Conservation (phyloP, 2,888 invertebrate species). For the Volucella zonaria region DNA sequence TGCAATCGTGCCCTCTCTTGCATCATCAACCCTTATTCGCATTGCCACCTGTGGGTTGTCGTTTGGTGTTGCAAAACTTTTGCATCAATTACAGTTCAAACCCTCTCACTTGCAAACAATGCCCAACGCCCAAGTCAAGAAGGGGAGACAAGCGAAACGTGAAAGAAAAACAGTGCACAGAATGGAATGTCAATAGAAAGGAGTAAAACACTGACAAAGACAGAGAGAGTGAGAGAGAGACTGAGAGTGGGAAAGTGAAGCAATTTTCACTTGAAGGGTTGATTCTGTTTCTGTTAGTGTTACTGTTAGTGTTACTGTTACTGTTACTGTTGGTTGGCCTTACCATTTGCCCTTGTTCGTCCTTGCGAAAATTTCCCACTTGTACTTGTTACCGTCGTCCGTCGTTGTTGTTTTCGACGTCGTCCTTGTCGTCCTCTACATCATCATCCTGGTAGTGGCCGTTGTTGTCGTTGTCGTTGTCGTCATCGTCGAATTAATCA, state of each 20-base stretch:
- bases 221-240: conserved; percentile 18
- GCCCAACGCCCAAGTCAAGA: neutral
- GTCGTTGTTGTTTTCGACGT: too few species aligned
- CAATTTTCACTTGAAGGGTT: conserved; percentile 51
- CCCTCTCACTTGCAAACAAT: conserved; percentile 26
- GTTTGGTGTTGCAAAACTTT: conserved; percentile 52
- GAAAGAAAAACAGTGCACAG: neutral
- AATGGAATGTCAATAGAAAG: conserved; percentile 26
- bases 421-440: neutral
- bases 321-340: conserved; percentile 14
- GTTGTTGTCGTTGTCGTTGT: neutral
- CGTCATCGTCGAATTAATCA: conserved; percentile 65
- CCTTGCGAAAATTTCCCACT: conserved; percentile 60
- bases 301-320: neutral
- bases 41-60: conserved; percentile 62
- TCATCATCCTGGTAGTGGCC: neutral
- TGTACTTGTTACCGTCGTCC: neutral
- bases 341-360: conserved; percentile 63
- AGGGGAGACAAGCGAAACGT: neutral
- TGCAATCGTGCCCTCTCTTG: neutral
- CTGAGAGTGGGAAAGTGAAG: conserved; percentile 42
- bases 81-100: conserved; percentile 67
- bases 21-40: neutral
- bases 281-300: conserved; percentile 31
- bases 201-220: conserved; percentile 8